phyloP scores from a whole-genome alignment of 2,113 vertebrate genomes.

The Myiagra hebetior region DNA sequence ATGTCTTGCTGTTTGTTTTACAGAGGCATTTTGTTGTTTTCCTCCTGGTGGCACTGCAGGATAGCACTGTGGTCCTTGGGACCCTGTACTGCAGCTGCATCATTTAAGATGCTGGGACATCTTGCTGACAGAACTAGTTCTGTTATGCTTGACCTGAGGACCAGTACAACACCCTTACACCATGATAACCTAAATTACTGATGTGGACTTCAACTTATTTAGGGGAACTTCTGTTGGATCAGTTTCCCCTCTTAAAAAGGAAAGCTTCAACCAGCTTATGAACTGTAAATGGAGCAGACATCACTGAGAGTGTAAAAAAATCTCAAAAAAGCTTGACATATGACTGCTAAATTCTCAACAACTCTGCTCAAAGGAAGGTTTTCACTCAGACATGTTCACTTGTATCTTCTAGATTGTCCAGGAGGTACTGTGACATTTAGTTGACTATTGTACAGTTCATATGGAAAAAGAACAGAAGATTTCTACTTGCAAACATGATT shows the following conservation, averaged over 20 bases:
- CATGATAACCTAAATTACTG: background rate
- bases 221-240: background rate
- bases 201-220: background rate
- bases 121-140: background rate
- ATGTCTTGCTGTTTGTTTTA: background rate
- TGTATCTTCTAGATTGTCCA: background rate
- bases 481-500: background rate
- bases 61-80: background rate
- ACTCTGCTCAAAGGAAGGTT: background rate
- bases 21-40: background rate
- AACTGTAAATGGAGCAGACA: background rate
- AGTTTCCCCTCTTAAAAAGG: background rate
- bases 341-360: background rate
- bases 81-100: background rate
- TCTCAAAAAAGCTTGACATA: background rate
- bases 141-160: background rate
- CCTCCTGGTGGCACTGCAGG: slow-evolving; percentile 36
- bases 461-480: background rate
- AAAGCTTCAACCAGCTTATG: background rate
- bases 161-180: background rate
- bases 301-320: background rate
- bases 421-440: background rate
- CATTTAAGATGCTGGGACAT: background rate
- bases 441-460: background rate
- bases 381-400: background rate